Conservation (phyloP, 2,888 invertebrate genomes). For the Prenolepis imparis region DNA sequence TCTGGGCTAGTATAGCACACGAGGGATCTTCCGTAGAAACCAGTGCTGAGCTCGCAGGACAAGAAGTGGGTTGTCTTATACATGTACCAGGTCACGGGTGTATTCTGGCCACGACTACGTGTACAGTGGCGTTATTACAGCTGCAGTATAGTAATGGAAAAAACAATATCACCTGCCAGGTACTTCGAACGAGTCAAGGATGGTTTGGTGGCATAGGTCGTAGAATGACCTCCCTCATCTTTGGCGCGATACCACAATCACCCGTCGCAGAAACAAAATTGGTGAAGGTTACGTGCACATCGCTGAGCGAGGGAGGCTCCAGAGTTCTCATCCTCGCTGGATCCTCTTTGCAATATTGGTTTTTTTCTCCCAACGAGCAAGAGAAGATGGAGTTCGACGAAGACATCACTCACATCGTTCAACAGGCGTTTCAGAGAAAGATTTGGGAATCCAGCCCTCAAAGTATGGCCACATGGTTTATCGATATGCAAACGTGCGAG, state of each 20-base stretch:
- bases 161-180: conserved; percentile 90
- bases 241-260: conserved; percentile 90
- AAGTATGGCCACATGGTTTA: conserved; percentile 90
- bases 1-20: conserved; percentile 96
- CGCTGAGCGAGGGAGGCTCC: conserved; percentile 86
- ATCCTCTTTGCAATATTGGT: conserved; percentile 94
- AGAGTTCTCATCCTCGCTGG: conserved; percentile 92
- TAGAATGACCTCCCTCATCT: conserved; percentile 93
- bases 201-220: conserved; percentile 96
- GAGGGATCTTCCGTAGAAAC: conserved; percentile 95
- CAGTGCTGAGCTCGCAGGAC: conserved; percentile 94
- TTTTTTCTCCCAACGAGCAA: conserved; percentile 88
- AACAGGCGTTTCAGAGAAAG: conserved; percentile 90
- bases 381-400: conserved; percentile 92
- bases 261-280: conserved; percentile 89
- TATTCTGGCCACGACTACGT: conserved; percentile 96
- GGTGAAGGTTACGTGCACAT: conserved; percentile 88
- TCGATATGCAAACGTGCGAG: conserved; percentile 92
- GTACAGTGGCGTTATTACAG: conserved; percentile 92
- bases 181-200: conserved; percentile 91
- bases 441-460: conserved; percentile 88
- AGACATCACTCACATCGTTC: conserved; percentile 91
- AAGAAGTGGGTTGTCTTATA: conserved; percentile 93
- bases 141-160: conserved; percentile 89
- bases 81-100: conserved; percentile 91